Conservation (phyloP, 1,140 invertebrate species). For the Leptopilina clavipes region DNA sequence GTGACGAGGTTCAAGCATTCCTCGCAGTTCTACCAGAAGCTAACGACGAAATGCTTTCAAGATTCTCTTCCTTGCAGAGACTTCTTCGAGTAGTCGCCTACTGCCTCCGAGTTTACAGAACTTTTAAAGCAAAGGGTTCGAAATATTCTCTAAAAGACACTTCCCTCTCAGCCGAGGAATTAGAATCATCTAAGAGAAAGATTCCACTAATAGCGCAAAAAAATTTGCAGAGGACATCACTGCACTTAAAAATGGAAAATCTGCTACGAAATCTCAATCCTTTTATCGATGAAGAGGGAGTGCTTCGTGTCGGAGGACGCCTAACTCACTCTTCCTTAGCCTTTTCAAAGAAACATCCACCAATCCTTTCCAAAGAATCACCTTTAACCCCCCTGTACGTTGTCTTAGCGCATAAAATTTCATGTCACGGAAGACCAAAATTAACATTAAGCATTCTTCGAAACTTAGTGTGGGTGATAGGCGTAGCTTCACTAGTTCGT, state of each 20-base stretch:
- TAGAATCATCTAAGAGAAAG: not conserved
- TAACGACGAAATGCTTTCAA: not conserved
- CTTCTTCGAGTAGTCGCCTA: not conserved
- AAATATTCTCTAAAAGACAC: not conserved
- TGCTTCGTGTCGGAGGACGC: not conserved
- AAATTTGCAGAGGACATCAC: not conserved
- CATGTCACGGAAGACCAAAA: slow-evolving; percentile 19
- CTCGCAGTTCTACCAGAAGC: not conserved
- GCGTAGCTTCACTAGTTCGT: not conserved
- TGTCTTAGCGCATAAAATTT: not conserved
- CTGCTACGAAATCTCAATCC: not conserved
- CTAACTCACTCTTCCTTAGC: not conserved
- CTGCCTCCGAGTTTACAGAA: not conserved
- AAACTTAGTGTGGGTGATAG: slow-evolving; percentile 22
- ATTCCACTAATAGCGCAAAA: not conserved
- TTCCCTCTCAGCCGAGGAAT: not conserved
- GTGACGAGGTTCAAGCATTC: not conserved
- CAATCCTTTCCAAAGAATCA: not conserved
- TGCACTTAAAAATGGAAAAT: not conserved
- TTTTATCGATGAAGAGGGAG: not conserved
- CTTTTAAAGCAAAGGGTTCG: not conserved
- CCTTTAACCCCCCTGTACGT: not conserved
- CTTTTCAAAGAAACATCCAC: not conserved
- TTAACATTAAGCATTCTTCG: slow-evolving; percentile 3
- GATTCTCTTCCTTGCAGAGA: not conserved